These are phyloP conservation scores for Dromius quadrimaculatus DNA, from an alignment of 2,888 invertebrate genomes.

Conservation along the genomic window DNA sequence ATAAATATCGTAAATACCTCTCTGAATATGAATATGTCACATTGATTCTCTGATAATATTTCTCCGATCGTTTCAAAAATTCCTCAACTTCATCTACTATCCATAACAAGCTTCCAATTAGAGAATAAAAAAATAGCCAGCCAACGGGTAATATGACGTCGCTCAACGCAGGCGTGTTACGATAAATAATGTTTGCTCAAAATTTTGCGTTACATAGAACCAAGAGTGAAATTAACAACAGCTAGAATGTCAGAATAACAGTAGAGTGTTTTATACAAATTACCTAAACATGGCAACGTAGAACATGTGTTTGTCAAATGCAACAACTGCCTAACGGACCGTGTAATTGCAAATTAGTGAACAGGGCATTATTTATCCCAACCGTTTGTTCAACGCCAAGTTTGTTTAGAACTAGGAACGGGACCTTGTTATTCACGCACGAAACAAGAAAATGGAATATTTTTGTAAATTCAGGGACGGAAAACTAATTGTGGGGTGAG, in stretches of 20 bases:
- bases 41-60: no score
- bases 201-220: slow-evolving; percentile 2
- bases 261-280: slow-evolving; percentile 28
- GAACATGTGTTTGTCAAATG: slow-evolving; percentile 41
- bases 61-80: no score
- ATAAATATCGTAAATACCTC: no score
- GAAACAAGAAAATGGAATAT: slow-evolving; percentile 4
- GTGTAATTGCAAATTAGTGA: slow-evolving; percentile 39
- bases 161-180: slow-evolving; percentile 21
- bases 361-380: slow-evolving; percentile 32
- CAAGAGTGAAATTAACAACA: no score
- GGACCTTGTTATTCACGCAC: slow-evolving; percentile 4
- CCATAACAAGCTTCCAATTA: no score
- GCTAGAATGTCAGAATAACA: no score
- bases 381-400: slow-evolving; percentile 10
- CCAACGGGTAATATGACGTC: no score
- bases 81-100: no score
- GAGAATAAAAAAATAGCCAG: no score
- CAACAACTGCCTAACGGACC: slow-evolving; percentile 30
- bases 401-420: background rate
- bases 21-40: no score
- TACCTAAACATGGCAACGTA: slow-evolving; percentile 18
- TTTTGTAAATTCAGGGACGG: no score
- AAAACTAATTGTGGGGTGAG: no score
- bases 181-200: slow-evolving; percentile 19